Conservation (phyloP, 30 jellyfish, hydroid and myxozoan species). For the Aurelia coerulea region DNA sequence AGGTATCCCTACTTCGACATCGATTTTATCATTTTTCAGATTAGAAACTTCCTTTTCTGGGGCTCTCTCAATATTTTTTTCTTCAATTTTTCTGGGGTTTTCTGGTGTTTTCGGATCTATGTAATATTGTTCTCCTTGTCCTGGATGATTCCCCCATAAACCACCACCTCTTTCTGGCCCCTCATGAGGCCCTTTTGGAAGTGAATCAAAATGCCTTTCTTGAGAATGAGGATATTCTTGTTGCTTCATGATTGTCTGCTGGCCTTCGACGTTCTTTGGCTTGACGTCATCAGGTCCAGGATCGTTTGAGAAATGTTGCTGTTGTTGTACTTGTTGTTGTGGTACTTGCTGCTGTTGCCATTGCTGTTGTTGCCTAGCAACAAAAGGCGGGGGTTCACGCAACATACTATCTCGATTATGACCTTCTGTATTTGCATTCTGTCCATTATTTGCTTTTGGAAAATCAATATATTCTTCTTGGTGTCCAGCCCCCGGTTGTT, state of each 20-base stretch:
- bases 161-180: constrained; percentile 84
- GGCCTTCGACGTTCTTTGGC: no score
- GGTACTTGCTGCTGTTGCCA: neutral
- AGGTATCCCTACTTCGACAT: no score
- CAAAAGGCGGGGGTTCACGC: neutral
- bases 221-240: constrained; percentile 34
- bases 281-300: no score
- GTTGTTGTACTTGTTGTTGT: no score
- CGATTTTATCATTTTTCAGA: no score
- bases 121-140: constrained; percentile 44
- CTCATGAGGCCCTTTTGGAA: constrained; percentile 35
- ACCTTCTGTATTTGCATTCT: neutral
- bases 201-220: neutral
- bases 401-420: constrained; percentile 3
- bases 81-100: no score
- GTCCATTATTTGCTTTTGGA: constrained; percentile 3
- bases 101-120: no score
- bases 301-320: no score
- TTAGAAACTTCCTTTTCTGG: no score
- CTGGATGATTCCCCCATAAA: constrained; percentile 68
- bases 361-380: constrained; percentile 1
- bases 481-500: neutral
- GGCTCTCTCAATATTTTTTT: no score
- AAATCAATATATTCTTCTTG: constrained; percentile 22
- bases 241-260: neutral